phyloP scores from a whole-genome alignment of 2,113 vertebrate species.

The Oreochromis spilurus region DNA sequence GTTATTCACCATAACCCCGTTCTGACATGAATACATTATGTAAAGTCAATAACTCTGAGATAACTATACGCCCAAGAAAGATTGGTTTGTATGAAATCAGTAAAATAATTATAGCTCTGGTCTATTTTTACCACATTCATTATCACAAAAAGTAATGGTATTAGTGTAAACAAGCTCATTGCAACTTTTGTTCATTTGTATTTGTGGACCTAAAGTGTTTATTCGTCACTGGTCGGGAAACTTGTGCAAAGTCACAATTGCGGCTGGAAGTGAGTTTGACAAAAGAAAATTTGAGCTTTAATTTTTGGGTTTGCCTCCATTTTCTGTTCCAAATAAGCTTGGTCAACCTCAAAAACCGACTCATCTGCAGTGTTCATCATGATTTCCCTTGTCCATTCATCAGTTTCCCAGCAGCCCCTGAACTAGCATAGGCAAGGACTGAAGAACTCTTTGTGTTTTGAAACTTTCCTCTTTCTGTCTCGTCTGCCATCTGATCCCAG shows the following conservation, averaged over 20 bases:
- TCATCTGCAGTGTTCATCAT: not conserved
- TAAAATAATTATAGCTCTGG: not conserved
- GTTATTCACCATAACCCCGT: not conserved
- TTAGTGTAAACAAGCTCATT: not conserved
- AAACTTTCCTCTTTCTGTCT: not conserved
- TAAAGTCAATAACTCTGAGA: not conserved
- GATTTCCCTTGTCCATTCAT: not conserved
- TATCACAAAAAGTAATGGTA: not conserved
- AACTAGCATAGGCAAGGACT: not conserved
- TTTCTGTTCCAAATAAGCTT: not conserved
- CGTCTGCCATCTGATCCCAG: not conserved
- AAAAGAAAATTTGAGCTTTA: not conserved
- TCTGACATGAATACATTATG: not conserved
- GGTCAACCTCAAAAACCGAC: not conserved
- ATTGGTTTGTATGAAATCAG: not conserved
- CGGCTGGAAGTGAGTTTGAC: not conserved
- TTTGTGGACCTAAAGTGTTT: not conserved
- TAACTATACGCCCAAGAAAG: not conserved
- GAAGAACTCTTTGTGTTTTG: slow-evolving; percentile 6
- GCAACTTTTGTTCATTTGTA: not conserved
- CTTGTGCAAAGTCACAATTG: not conserved
- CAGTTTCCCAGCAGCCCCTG: not conserved
- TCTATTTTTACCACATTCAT: not conserved
- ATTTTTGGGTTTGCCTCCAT: not conserved
- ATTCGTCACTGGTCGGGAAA: not conserved